These are phyloP conservation scores for Nasonia giraulti DNA, from an alignment of 1,140 invertebrate species.

Conservation along the genomic window DNA sequence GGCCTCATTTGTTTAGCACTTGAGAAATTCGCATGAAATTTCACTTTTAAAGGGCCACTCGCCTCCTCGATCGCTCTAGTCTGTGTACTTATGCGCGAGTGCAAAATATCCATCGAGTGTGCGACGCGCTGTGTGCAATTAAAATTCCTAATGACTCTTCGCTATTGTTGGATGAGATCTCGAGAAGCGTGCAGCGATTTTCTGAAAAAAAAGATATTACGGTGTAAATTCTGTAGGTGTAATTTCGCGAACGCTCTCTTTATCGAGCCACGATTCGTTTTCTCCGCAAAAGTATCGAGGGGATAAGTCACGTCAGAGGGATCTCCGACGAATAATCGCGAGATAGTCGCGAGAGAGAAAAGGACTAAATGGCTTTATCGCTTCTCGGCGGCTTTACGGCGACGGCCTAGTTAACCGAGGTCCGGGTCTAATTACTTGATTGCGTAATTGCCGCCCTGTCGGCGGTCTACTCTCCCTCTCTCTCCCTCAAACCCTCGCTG, in stretches of 20 bases:
- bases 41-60: conserved; percentile 51
- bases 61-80: background rate
- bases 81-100: background rate
- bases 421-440: conserved; percentile 73
- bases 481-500: conserved; percentile 60
- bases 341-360: background rate
- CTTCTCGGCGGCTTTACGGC: conserved; percentile 53
- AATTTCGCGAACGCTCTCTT: no score
- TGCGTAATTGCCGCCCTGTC: conserved; percentile 69
- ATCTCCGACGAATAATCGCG: background rate
- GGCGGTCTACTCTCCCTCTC: conserved; percentile 58
- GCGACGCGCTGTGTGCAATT: background rate
- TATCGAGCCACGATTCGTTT: background rate
- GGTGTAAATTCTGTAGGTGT: no score
- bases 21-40: conserved; percentile 56
- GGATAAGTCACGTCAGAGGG: background rate
- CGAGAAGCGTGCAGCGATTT: background rate
- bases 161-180: background rate
- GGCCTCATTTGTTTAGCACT: conserved; percentile 54
- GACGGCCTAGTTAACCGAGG: conserved; percentile 66
- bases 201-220: background rate
- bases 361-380: conserved; percentile 47
- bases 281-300: background rate
- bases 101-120: background rate
- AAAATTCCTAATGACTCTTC: conserved; percentile 25